phyloP scores from a whole-genome alignment of 2,888 invertebrate genomes.

The Eupithecia centaureata region DNA sequence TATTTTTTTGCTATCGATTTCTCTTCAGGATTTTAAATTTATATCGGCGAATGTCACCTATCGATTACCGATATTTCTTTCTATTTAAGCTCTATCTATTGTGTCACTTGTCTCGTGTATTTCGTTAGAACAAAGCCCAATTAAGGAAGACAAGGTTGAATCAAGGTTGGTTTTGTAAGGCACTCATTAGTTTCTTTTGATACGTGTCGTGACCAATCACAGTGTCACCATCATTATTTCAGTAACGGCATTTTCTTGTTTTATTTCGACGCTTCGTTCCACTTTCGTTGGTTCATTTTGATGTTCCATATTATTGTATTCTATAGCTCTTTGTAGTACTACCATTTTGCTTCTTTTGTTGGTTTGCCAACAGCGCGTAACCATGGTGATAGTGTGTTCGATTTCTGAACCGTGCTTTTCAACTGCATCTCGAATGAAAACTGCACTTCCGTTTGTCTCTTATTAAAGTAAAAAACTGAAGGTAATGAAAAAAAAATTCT shows the following conservation, averaged over 20 bases:
- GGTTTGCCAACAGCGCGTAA: slow-evolving; percentile 59
- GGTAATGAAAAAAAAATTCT: not conserved
- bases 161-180: slow-evolving; percentile 24
- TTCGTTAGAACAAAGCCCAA: slow-evolving; percentile 11
- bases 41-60: not conserved
- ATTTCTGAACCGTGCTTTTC: slow-evolving; percentile 43
- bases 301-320: slow-evolving; percentile 15
- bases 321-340: slow-evolving; percentile 9
- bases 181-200: slow-evolving; percentile 16
- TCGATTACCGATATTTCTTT: not conserved
- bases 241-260: slow-evolving; percentile 58
- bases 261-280: slow-evolving; percentile 69
- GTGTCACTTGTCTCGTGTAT: not conserved
- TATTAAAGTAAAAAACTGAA: no score
- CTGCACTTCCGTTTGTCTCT: slow-evolving; percentile 14
- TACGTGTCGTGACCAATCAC: slow-evolving; percentile 34
- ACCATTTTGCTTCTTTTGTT: slow-evolving; percentile 11
- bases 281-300: slow-evolving; percentile 62
- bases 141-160: slow-evolving; percentile 11
- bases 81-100: no score
- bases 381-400: slow-evolving; percentile 71
- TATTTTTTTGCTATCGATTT: not conserved
- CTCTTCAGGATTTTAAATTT: not conserved
- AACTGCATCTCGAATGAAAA: slow-evolving; percentile 7
- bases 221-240: slow-evolving; percentile 45